phyloP scores from a whole-genome alignment of 1,140 invertebrate species.

The Parapsyche elsis region DNA sequence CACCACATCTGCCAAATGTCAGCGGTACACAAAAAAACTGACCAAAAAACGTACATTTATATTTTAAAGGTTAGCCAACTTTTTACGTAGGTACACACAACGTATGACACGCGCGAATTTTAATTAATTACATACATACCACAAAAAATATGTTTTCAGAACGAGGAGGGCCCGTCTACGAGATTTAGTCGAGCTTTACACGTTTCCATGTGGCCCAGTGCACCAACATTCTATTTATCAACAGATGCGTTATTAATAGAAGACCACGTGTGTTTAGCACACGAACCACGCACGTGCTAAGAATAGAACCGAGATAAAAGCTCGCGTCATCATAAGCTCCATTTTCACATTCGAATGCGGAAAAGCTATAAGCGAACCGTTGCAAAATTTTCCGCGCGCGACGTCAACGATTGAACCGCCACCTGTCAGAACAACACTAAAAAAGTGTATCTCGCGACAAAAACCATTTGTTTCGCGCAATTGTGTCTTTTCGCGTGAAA shows the following conservation, averaged over 20 bases:
- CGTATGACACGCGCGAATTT: background rate
- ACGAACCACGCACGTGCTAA: background rate
- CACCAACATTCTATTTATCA: constrained; percentile 24
- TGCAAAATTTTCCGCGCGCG: too few relatives aligned
- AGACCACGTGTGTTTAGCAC: constrained; percentile 14
- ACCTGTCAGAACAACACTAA: too few relatives aligned
- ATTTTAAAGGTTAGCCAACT: background rate
- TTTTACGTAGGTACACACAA: background rate
- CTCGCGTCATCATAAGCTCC: background rate
- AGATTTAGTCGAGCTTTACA: background rate
- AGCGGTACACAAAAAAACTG: background rate
- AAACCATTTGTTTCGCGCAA: too few relatives aligned
- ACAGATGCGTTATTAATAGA: constrained; percentile 4
- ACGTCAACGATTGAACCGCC: too few relatives aligned
- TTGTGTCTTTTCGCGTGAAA: constrained; percentile 3
- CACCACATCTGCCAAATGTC: background rate
- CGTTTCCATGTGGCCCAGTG: constrained; percentile 14
- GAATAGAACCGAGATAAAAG: background rate
- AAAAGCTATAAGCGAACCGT: too few relatives aligned
- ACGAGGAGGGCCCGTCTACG: too few relatives aligned
- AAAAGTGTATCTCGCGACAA: too few relatives aligned
- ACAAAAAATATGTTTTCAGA: too few relatives aligned
- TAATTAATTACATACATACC: too few relatives aligned
- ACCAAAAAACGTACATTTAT: background rate
- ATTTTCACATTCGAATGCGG: background rate